Evolutionary conservation across 2,113 vertebrate species (phyloP).

Genomic region (Erpornis zantholeuca): DNA sequence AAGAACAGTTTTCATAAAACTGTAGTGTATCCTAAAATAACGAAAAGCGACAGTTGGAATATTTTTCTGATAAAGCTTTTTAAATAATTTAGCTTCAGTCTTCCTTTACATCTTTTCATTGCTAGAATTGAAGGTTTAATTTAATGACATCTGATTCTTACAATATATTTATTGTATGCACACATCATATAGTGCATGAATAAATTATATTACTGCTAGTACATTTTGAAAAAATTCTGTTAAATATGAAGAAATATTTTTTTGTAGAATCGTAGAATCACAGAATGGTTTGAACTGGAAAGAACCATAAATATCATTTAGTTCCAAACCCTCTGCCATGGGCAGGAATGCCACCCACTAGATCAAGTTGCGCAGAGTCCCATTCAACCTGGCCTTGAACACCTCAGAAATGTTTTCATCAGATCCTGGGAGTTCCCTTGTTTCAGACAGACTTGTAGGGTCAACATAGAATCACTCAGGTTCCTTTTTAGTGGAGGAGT

Average conservation of each 20-base stretch:
- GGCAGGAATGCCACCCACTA: not conserved
- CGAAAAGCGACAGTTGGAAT: not conserved
- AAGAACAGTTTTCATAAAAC: not conserved
- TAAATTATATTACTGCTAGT: not conserved
- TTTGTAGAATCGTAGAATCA: not conserved
- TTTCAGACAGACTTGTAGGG: slow-evolving; percentile 91
- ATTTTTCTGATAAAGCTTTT: not conserved
- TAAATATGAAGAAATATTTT: not conserved
- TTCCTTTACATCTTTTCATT: not conserved
- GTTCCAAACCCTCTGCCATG: not conserved
- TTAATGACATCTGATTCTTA: not conserved
- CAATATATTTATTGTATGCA: not conserved
- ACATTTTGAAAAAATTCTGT: not conserved
- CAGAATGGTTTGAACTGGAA: not conserved
- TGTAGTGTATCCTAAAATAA: not conserved
- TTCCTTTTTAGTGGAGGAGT: slow-evolving; percentile 91
- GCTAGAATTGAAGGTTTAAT: not conserved
- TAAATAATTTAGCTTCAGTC: not conserved
- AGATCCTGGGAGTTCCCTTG: slow-evolving; percentile 88
- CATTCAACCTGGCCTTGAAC: not conserved
- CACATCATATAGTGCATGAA: not conserved
- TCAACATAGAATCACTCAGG: slow-evolving; percentile 91
- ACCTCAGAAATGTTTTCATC: slow-evolving; percentile 80
- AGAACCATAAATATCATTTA: not conserved
- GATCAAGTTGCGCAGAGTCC: not conserved